Percentiles rank a stretch among this genome's conserved stretches.
These are phyloP conservation scores for Sciaenops ocellatus DNA, from an alignment of 2,797 vertebrate species.

Conservation along the genomic window DNA sequence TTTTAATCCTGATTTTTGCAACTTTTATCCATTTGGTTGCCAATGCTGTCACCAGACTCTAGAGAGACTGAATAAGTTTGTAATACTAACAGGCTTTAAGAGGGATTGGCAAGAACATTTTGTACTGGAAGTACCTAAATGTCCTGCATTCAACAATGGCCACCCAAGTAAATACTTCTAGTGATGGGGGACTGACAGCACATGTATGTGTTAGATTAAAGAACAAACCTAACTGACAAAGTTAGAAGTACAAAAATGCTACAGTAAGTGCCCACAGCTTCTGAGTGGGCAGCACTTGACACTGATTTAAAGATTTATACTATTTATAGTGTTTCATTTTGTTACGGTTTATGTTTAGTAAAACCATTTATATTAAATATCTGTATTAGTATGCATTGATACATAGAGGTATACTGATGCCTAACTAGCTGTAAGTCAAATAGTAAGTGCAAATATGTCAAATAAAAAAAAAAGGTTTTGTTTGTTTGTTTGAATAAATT, in stretches of 20 bases:
- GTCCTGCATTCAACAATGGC: constrained; percentile 29
- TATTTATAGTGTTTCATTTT: constrained; percentile 61
- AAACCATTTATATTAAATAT: constrained; percentile 67
- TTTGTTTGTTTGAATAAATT: constrained; percentile 7
- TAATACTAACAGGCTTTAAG: constrained; percentile 26
- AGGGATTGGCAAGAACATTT: constrained; percentile 47
- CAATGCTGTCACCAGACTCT: not conserved
- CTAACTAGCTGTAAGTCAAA: constrained; percentile 61
- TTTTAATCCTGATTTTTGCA: not conserved
- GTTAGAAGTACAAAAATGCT: constrained; percentile 80
- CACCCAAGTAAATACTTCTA: constrained; percentile 31
- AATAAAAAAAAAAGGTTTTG: not conserved
- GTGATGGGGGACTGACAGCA: constrained; percentile 37
- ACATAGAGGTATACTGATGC: constrained; percentile 74
- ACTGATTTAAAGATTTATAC: constrained; percentile 63
- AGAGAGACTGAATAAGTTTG: constrained; percentile 17
- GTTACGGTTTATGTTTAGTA: constrained; percentile 54
- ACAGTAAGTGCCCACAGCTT: constrained; percentile 74
- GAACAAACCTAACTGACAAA: constrained; percentile 54
- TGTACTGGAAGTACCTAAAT: constrained; percentile 52
- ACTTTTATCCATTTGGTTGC: not conserved
- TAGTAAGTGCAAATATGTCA: constrained; percentile 51
- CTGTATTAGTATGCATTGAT: constrained; percentile 64
- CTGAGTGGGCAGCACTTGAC: constrained; percentile 68
- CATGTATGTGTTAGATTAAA: constrained; percentile 52